Conservation (phyloP, 2,888 invertebrate genomes). For the Thecocarcelia acutangulata region DNA sequence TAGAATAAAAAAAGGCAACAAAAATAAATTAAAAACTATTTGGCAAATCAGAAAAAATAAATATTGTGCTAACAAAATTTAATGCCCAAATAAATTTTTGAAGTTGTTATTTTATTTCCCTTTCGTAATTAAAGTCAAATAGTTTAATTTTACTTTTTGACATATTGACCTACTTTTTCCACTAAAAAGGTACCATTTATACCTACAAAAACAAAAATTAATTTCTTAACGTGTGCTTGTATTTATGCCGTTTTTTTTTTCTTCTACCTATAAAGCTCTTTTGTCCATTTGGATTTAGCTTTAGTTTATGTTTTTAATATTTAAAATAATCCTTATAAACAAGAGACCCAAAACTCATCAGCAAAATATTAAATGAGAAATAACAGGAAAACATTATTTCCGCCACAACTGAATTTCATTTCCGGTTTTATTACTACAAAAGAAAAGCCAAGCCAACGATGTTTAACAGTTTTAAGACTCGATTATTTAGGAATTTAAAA, state of each 20-base stretch:
- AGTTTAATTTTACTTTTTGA: neutral
- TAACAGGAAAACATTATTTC: conserved; percentile 73
- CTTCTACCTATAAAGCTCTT: neutral
- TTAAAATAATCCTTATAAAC: conserved; percentile 45
- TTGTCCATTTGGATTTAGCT: conserved; percentile 19
- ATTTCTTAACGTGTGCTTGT: neutral
- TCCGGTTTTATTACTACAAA: conserved; percentile 72
- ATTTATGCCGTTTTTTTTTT: neutral
- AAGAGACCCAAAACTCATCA: conserved; percentile 55
- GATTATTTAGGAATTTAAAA: neutral
- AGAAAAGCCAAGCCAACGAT: conserved; percentile 3
- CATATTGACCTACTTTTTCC: neutral
- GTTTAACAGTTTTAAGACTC: neutral
- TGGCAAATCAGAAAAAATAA: no score
- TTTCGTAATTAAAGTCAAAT: neutral
- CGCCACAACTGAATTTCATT: conserved; percentile 77
- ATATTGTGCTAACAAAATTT: no score
- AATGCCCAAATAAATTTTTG: no score
- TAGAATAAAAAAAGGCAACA: no score
- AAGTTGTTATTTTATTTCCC: no score
- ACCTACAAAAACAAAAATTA: neutral
- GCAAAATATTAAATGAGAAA: conserved; percentile 56
- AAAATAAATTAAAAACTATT: no score
- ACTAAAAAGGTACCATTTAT: neutral
- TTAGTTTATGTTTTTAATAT: conserved; percentile 9